Base-by-base conservation (phyloP, 2,888 invertebrate species). In the Didymodactylos carnosus region DNA sequence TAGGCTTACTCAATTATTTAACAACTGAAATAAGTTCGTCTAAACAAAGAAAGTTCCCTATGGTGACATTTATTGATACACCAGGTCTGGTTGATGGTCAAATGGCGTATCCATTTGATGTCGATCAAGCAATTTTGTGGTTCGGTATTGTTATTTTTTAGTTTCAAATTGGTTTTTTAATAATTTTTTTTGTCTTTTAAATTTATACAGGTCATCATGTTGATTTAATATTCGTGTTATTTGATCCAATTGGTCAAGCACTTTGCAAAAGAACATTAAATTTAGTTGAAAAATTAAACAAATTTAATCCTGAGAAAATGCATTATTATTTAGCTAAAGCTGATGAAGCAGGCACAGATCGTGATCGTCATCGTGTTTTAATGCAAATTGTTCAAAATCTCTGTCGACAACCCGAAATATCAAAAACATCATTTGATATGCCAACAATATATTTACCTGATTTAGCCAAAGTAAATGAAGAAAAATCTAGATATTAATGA, bases 1-100 rank as follows among this genome's bases (percentile, higher is more conserved):
- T 79, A 86, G 87, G 87, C 71, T 85, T 86, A 27, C 79, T 85
- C 73, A 86, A 86, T 79, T 86, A 86, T 80, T 79, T 87, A 75
- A 81, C 82, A 7, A 86, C 86, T 8, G 87, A 87, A 78, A 84
- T 87, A 29, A 85, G 86, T 29, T 85, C 86, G 8, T 87, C 87
- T 3, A 85, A 86, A 77, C 84, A 86, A 78, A 86, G 86, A 79
- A 86, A 86, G 78, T 87, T 87, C 79, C 84, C 83, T 77, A 80
- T 87, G 75, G 85, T 87, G 49, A 86, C 86, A 11, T 87, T 87
- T 79, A 84, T 87, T 25, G 87, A 87, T 79, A 86, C 86, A 2
- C 87, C 87, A n/a, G 87, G 87, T 7, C 81, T 87, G 25, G 87
- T 87, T 11, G 87, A 87, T 81, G 87, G 87, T 3, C 86, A 86